Percentiles rank a stretch among this genome's conserved stretches.
phyloP scores from a whole-genome alignment of 2,113 vertebrate species.

The Sphyrna mokarran region DNA sequence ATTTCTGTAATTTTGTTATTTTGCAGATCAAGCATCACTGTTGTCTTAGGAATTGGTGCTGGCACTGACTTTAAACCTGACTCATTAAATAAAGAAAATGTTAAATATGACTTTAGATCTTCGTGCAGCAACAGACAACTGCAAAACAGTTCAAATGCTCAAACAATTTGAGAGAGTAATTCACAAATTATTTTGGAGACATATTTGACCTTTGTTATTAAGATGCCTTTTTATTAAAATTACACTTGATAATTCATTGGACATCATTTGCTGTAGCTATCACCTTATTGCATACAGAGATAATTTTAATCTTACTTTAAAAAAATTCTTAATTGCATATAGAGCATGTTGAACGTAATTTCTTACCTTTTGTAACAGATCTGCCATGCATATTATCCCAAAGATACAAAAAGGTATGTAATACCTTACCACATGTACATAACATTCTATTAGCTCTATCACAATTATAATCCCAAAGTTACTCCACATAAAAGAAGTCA shows the following conservation, averaged over 20 bases:
- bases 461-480: neutral
- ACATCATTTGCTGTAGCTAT: neutral
- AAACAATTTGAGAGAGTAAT: neutral
- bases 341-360: neutral
- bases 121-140: neutral
- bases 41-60: constrained; percentile 78
- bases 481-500: neutral
- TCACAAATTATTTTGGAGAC: neutral
- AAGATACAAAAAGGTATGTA: neutral
- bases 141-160: constrained; percentile 1
- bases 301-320: neutral
- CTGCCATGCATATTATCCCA: neutral
- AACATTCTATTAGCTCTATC: neutral
- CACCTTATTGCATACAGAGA: neutral
- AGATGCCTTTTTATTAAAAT: neutral
- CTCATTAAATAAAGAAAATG: constrained; percentile 41
- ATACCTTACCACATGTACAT: neutral
- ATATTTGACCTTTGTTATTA: neutral
- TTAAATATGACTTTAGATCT: neutral
- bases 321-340: neutral
- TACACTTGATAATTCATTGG: neutral
- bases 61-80: constrained; percentile 80
- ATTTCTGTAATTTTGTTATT: constrained; percentile 96
- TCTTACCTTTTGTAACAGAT: neutral
- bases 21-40: constrained; percentile 87